A percentile compares a stretch with the other conserved stretches of the same genome.
phyloP scores from a whole-genome alignment of 2,888 invertebrate species.

The Diplazon laetatorius region DNA sequence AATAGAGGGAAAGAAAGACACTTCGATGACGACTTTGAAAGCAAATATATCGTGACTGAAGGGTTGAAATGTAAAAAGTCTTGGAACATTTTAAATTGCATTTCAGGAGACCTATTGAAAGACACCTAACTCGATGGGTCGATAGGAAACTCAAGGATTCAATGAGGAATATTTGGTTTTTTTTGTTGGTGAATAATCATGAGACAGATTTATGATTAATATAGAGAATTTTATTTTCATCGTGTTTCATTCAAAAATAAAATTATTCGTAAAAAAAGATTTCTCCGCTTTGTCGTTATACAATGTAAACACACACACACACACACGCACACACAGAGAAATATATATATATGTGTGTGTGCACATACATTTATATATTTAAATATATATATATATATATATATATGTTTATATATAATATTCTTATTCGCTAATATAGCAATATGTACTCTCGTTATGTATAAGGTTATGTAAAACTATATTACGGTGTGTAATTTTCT shows the following conservation, averaged over 20 bases:
- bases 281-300: conserved; percentile 77
- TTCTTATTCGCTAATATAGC: conserved; percentile 65
- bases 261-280: conserved; percentile 82
- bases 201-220: conserved; percentile 68
- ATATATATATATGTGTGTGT: conserved; percentile 68
- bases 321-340: no score
- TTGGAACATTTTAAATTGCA: no score
- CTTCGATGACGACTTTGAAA: no score
- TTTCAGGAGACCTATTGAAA: no score
- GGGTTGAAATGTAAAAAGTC: no score
- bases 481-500: conserved; percentile 66
- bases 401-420: conserved; percentile 65
- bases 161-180: neutral
- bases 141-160: neutral
- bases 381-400: no score
- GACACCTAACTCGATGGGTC: no score
- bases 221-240: conserved; percentile 80
- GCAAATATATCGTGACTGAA: no score
- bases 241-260: conserved; percentile 82
- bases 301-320: conserved; percentile 1
- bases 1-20: no score
- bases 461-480: conserved; percentile 72
- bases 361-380: conserved; percentile 61
- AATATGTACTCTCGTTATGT: conserved; percentile 68
- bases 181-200: neutral